These are phyloP conservation scores for Rhimphoctona megacephalus DNA, from an alignment of 2,888 invertebrate species.

Conservation along the genomic window DNA sequence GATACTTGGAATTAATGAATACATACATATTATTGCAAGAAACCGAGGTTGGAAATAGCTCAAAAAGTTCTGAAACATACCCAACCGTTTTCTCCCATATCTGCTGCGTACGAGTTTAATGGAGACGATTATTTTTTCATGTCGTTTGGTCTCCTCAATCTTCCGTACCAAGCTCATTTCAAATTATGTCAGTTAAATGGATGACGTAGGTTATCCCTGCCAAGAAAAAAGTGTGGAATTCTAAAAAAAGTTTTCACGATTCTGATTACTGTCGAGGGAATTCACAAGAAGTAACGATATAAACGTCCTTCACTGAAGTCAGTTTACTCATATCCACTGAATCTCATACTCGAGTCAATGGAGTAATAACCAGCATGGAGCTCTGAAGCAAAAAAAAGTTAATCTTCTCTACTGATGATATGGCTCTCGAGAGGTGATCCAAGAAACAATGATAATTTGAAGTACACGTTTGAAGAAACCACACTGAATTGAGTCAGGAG, in stretches of 20 bases:
- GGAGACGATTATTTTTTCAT: not conserved
- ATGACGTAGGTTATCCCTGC: conserved; percentile 25
- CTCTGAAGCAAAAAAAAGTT: not conserved
- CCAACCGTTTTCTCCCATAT: not conserved
- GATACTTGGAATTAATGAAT: not conserved
- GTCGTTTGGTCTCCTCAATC: not conserved
- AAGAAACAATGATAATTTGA: conserved; percentile 43
- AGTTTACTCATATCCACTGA: conserved; percentile 1
- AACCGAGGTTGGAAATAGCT: conserved; percentile 22
- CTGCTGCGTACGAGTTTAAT: not conserved
- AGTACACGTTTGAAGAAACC: not conserved
- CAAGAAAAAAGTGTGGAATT: not conserved
- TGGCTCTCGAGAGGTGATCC: conserved; percentile 7
- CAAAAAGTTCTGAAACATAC: conserved; percentile 6
- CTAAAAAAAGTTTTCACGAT: conserved; percentile 39
- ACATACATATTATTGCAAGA: conserved; percentile 14
- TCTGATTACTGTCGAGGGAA: not conserved
- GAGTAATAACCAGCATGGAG: not conserved
- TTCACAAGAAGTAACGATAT: conserved; percentile 16
- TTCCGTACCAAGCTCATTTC: conserved; percentile 16
- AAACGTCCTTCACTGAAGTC: not conserved
- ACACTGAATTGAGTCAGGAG: conserved; percentile 28
- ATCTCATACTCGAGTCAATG: conserved; percentile 29
- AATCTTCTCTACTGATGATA: conserved; percentile 8
- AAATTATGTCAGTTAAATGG: conserved; percentile 44